Conservation (phyloP, 1,140 invertebrate species). For the Aphaenogaster ashmeadi region DNA sequence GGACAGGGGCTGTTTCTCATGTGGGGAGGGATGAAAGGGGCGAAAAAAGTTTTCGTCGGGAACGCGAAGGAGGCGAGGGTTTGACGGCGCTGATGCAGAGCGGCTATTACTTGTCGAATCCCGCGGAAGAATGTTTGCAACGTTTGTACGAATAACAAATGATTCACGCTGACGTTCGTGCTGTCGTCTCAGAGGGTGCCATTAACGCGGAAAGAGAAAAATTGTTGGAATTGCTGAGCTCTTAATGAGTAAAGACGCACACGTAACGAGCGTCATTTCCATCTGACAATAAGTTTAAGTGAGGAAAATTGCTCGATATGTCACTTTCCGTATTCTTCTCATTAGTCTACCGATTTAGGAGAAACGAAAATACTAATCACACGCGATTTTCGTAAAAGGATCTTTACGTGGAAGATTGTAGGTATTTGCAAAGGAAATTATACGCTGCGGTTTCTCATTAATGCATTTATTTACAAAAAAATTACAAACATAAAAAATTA, state of each 20-base stretch:
- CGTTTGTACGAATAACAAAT: constrained; percentile 35
- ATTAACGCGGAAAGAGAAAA: constrained; percentile 22
- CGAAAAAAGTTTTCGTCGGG: constrained; percentile 39
- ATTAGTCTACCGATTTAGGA: background rate
- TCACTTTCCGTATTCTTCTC: background rate
- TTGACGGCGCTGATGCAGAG: constrained; percentile 5
- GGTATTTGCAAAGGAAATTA: background rate
- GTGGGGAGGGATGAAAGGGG: too few relatives aligned
- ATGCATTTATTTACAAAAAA: background rate
- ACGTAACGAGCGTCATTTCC: background rate
- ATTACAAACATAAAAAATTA: background rate
- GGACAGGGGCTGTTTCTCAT: constrained; percentile 6
- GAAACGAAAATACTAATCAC: background rate
- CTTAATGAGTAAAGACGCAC: constrained; percentile 4
- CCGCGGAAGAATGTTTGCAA: background rate
- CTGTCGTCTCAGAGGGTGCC: background rate
- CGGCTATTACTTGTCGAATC: constrained; percentile 24
- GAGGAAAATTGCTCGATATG: constrained; percentile 1
- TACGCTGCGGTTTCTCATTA: background rate
- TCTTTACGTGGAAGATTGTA: background rate
- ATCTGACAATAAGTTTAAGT: background rate
- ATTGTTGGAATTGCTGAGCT: background rate
- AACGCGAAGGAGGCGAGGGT: background rate
- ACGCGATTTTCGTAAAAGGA: background rate
- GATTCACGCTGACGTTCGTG: background rate